Evolutionary conservation across 30 jellyfish, hydroid and myxozoan genomes (phyloP), one percentile per base, ranked within the genome.

Genomic region (Sanderia malayensis): DNA sequence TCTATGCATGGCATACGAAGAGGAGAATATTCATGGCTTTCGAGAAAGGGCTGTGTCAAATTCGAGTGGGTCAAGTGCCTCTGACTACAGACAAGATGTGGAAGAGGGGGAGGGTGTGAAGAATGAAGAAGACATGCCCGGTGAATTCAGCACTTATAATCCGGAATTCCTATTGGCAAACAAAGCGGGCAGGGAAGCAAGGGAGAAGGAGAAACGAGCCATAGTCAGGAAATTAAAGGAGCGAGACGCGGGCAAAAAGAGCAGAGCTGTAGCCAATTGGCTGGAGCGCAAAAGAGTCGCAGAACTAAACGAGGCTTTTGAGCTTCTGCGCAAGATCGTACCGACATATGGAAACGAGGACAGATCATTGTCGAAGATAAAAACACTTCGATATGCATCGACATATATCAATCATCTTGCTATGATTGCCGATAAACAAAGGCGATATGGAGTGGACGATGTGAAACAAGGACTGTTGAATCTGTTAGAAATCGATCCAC

Each of bases 241-340:
- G 59, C 58, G 47, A 61, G 71, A 69, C 21, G 46, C 82, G 21
- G 92, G 92, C 55, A 76, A 70, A 49, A 94, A 93, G 46, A 81
- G 89, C 55, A 84, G 97, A 2, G 86, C 89, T 23, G 76, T 89
- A 4, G 97, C 97, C 18, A 89, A 89, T 59, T 89, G 91, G 86
- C 86, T 89, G 59, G 97, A 89, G 68, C 61, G 97, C 29, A 84
- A 84, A 31, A 73, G 97, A 31, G 97, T 89, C 13, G 97, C 97
- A 17, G 97, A 89, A 58, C 81, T 89, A 65, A 89, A 89, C 77
- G 87, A 71, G 4, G 97, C 97, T 28, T 89, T 89, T 76, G 95
- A 76, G 22, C 47, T 76, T n/a, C 75, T 89, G 58, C 86, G 97
- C 9, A 80, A 45, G 31, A 80, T 82, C 65, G 95, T 89, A 18